These are phyloP conservation scores for Arctopsyche grandis DNA, from an alignment of 1,140 invertebrate species.

Conservation along the genomic window DNA sequence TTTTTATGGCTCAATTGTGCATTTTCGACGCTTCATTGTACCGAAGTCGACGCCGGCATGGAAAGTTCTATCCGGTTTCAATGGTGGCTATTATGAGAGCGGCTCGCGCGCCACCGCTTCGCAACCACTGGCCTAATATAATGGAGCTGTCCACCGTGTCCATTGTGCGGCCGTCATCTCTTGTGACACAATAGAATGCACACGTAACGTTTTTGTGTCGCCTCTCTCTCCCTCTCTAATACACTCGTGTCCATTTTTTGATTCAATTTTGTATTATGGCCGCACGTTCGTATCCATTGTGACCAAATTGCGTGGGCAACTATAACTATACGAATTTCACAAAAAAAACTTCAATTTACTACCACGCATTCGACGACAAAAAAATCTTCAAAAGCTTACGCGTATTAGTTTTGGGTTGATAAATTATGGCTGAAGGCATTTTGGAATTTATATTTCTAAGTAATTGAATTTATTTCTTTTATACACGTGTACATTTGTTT, in stretches of 20 bases:
- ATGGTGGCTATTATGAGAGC: background rate
- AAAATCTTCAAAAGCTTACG: too few species aligned
- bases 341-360: slow-evolving; percentile 10
- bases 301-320: background rate
- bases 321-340: background rate
- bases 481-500: too few species aligned
- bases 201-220: slow-evolving; percentile 39
- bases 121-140: background rate
- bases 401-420: too few species aligned
- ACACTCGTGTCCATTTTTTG: slow-evolving; percentile 21
- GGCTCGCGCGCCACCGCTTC: background rate
- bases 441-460: too few species aligned
- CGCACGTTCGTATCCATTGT: background rate
- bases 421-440: too few species aligned
- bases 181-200: slow-evolving; percentile 41
- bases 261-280: slow-evolving; percentile 17
- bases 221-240: background rate
- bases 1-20: too few species aligned
- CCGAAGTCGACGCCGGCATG: background rate
- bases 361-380: background rate
- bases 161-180: slow-evolving; percentile 42
- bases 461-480: too few species aligned
- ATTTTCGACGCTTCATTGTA: too few species aligned
- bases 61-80: background rate
- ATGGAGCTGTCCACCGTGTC: slow-evolving; percentile 34